phyloP scores from a whole-genome alignment of 2,797 vertebrate genomes.

The Hydrocynus forskahlii region DNA sequence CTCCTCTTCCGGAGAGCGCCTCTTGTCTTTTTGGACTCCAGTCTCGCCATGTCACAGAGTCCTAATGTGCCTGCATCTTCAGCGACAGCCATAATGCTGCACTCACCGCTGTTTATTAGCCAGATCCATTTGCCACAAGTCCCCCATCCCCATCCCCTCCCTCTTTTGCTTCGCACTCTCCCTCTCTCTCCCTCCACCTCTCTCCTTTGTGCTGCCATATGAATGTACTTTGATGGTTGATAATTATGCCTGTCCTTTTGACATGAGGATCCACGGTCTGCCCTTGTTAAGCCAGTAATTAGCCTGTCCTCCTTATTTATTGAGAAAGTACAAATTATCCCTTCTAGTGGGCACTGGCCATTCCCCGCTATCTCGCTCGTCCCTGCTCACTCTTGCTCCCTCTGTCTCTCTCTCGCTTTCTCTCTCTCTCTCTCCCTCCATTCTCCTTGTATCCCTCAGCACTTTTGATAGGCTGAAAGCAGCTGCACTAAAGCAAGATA shows the following conservation, averaged over 20 bases:
- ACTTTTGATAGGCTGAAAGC: slow-evolving; percentile 88
- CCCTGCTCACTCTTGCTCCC: slow-evolving; percentile 59
- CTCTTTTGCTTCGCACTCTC: slow-evolving; percentile 34
- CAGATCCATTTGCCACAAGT: slow-evolving; percentile 62
- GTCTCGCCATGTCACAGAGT: slow-evolving; percentile 83
- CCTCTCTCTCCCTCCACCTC: slow-evolving; percentile 60
- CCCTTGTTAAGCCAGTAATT: slow-evolving; percentile 99
- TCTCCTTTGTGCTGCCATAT: slow-evolving; percentile 93
- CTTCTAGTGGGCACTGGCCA: slow-evolving; percentile 84
- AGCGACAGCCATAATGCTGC: slow-evolving; percentile 87
- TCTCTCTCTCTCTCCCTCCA: slow-evolving; percentile 71
- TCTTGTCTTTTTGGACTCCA: slow-evolving; percentile 70
- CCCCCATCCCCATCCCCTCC: slow-evolving; percentile 31
- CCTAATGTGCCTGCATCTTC: slow-evolving; percentile 85
- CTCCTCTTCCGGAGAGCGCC: slow-evolving; percentile 58
- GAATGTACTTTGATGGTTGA: slow-evolving; percentile 99
- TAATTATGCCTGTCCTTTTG: slow-evolving; percentile 98
- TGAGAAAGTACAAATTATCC: slow-evolving; percentile 96
- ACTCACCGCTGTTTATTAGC: slow-evolving; percentile 93
- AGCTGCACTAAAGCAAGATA: slow-evolving; percentile 91
- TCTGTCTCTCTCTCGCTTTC: slow-evolving; percentile 74
- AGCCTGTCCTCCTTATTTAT: slow-evolving; percentile 94
- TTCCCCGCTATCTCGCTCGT: slow-evolving; percentile 66
- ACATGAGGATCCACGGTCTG: slow-evolving; percentile 96
- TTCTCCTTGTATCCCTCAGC: slow-evolving; percentile 81